A percentile compares a stretch with the other conserved stretches of the same genome.
These are phyloP conservation scores for Tetragonula clypearis DNA, from an alignment of 1,140 invertebrate genomes.

Conservation along the genomic window DNA sequence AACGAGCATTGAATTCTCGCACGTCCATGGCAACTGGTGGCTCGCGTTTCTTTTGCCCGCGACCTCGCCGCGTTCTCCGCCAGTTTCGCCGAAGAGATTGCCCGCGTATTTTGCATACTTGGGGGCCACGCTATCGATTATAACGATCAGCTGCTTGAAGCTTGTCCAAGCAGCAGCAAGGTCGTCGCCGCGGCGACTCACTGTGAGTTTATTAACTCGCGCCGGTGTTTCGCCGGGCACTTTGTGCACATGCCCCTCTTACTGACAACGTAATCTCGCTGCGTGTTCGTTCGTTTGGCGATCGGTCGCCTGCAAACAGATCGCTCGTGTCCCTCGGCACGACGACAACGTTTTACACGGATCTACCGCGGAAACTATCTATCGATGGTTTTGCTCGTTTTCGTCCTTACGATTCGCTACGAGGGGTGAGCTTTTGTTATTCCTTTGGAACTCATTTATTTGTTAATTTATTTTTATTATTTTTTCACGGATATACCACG, in stretches of 20 bases:
- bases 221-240: constrained; percentile 46
- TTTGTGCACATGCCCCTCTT: constrained; percentile 39
- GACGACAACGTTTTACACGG: constrained; percentile 34
- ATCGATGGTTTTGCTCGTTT: neutral
- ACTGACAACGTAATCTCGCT: constrained; percentile 59
- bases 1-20: neutral
- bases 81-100: constrained; percentile 47
- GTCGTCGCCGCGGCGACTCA: constrained; percentile 33
- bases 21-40: constrained; percentile 13
- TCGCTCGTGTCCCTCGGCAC: constrained; percentile 43
- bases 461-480: no score
- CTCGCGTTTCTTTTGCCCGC: constrained; percentile 8
- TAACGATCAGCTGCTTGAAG: constrained; percentile 37
- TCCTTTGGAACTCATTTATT: no score
- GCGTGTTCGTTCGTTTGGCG: constrained; percentile 41
- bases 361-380: neutral
- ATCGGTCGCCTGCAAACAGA: constrained; percentile 54
- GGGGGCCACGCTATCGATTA: constrained; percentile 53
- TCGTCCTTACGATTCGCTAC: neutral
- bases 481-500: neutral
- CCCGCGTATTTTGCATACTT: constrained; percentile 58
- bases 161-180: constrained; percentile 35
- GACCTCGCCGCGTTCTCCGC: neutral
- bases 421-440: no score
- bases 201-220: constrained; percentile 56